Evolutionary conservation across 2,888 invertebrate species (phyloP), one percentile per base, ranked within the genome.

Genomic region (Chrysodeixis includens): DNA sequence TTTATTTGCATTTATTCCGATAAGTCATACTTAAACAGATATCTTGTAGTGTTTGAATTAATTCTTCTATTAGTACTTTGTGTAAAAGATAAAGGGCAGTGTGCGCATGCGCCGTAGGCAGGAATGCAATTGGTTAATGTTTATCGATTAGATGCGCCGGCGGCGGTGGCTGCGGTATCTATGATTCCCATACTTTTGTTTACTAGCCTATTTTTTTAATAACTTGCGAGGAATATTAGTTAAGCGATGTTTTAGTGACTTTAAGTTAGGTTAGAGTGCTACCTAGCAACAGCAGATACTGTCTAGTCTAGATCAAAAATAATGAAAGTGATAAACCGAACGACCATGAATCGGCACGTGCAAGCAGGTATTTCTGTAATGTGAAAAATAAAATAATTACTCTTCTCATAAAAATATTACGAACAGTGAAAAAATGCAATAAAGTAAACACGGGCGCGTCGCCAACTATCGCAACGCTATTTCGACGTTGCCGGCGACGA

Each of bases 111-210:
- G 79, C 81, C 76, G 61, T 66, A 57, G 80, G 83, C 76, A 78
- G 83, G 86, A 84, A 88, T 88, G 88, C 86, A 86, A 88, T 91
- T 88, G 89, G 86, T 84, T 84, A 84, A 88, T 89, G 88, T 88
- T 91, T 91, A 90, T 88, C 87, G 89, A 91, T 91, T 91, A 89
- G 89, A 89, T 90, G 91, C 87, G 88, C 89, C 82, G 62, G 82
- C 85, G 86, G 87, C 85, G 74, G 55, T 56, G 35, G 30, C 44
- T 40, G 74, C 26, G 60, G 20, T 54, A 35, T 40, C 5, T 70
- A 75, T 70, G 82, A 81, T 84, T 86, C 85, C 84, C 82, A 88
- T 79, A 86, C 79, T 74, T 75, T 79, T 83, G 71, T 78, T 80
- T 83, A 85, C 63, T 76, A 68, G 74, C 72, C 66, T 70, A 72